Evolutionary conservation across 2,888 invertebrate species (phyloP).

Genomic region (Andrena bucephala): DNA sequence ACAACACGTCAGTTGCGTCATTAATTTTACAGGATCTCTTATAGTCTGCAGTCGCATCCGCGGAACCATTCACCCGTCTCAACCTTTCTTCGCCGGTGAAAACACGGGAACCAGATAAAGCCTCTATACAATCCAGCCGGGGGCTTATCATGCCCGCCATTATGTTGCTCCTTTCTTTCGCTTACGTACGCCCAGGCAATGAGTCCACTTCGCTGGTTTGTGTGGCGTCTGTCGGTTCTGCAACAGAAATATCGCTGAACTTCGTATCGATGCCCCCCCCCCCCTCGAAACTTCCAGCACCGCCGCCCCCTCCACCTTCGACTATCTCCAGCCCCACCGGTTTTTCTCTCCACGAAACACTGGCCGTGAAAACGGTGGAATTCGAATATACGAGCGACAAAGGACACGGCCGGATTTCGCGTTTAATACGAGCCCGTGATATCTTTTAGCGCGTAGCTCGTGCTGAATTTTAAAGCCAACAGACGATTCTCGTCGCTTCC

Average conservation of each 20-base stretch:
- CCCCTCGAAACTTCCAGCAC: neutral
- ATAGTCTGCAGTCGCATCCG: slow-evolving; percentile 53
- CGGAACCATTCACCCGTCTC: slow-evolving; percentile 42
- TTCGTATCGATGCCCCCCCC: slow-evolving; percentile 1
- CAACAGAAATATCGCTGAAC: neutral
- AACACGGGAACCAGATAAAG: slow-evolving; percentile 29
- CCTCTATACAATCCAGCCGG: slow-evolving; percentile 5
- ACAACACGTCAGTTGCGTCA: slow-evolving; percentile 57
- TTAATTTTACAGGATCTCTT: slow-evolving; percentile 71
- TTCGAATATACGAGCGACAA: slow-evolving; percentile 10
- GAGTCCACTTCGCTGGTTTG: neutral
- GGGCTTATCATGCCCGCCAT: slow-evolving; percentile 24
- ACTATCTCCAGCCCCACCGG: neutral
- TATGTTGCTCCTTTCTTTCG: slow-evolving; percentile 25
- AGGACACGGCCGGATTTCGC: neutral
- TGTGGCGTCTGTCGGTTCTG: neutral
- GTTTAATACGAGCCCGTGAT: slow-evolving; percentile 25
- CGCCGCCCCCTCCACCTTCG: neutral
- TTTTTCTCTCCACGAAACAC: neutral
- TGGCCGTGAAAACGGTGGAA: neutral
- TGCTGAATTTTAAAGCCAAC: slow-evolving; percentile 20
- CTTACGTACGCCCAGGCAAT: neutral
- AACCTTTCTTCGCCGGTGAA: slow-evolving; percentile 38
- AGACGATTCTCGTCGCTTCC: slow-evolving; percentile 1
- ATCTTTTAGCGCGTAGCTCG: slow-evolving; percentile 13